phyloP scores from a whole-genome alignment of 2,888 invertebrate genomes.

The Heliconius aoede region DNA sequence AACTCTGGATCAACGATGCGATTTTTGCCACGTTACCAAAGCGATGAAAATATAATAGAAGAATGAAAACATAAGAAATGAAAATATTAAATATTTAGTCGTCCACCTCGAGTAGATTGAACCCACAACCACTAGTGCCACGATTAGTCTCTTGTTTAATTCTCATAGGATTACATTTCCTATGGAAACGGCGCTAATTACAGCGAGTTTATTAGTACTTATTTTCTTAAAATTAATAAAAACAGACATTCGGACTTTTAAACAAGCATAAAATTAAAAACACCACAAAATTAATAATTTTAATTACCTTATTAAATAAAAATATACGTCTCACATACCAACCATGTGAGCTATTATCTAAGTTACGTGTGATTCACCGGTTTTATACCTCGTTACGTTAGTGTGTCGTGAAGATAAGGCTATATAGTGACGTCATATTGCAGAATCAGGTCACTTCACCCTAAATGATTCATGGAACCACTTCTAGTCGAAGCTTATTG shows the following conservation, averaged over 20 bases:
- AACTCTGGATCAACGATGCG: no score
- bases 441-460: slow-evolving; percentile 20
- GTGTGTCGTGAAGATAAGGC: slow-evolving; percentile 27
- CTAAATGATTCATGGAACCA: slow-evolving; percentile 15
- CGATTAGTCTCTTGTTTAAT: slow-evolving; percentile 42
- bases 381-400: slow-evolving; percentile 42
- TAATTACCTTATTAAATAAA: neutral
- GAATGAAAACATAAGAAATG: no score
- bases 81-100: no score
- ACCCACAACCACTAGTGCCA: no score
- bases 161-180: slow-evolving; percentile 10
- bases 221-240: neutral
- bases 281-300: neutral
- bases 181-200: neutral
- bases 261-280: neutral
- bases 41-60: no score
- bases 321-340: neutral
- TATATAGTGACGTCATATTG: slow-evolving; percentile 5
- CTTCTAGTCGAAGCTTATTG: slow-evolving; percentile 3
- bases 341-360: slow-evolving; percentile 33
- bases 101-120: no score
- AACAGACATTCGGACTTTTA: neutral
- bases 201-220: no score
- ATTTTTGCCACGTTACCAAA: no score
- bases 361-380: slow-evolving; percentile 39